Conservation (phyloP, 2,797 vertebrate species). For the Sternotherus odoratus region DNA sequence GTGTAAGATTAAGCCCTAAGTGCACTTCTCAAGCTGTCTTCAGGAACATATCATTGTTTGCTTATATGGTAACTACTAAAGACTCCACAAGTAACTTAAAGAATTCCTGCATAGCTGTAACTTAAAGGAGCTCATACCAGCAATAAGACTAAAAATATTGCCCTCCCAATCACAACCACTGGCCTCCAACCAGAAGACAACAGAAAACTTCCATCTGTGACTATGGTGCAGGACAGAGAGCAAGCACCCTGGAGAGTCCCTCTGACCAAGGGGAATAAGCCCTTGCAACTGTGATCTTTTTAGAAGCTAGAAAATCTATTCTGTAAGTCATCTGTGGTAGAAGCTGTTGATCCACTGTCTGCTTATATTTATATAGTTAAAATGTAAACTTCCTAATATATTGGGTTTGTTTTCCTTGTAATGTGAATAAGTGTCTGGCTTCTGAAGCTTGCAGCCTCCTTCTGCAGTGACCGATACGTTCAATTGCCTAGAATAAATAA, state of each 20-base stretch:
- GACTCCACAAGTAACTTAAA: not conserved
- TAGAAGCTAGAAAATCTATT: not conserved
- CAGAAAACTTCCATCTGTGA: not conserved
- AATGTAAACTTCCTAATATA: not conserved
- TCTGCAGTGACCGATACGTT: not conserved
- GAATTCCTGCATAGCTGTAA: not conserved
- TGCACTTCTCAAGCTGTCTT: not conserved
- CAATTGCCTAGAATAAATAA: rapidly evolving
- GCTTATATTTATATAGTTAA: not conserved
- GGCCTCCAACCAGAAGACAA: not conserved
- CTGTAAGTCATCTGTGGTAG: not conserved
- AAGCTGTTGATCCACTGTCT: not conserved
- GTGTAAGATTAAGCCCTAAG: not conserved
- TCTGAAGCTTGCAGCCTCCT: not conserved
- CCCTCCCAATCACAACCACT: not conserved
- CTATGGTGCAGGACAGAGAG: not conserved
- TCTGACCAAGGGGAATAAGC: not conserved
- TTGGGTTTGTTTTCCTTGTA: not conserved
- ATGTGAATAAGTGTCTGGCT: not conserved
- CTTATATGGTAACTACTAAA: not conserved
- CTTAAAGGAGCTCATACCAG: not conserved
- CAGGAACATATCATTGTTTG: not conserved
- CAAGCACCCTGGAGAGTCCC: not conserved
- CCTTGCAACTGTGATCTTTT: not conserved
- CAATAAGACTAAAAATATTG: not conserved